phyloP scores from a whole-genome alignment of 37 sponge, comb jelly and placozoan species.

The Geodia barretti region DNA sequence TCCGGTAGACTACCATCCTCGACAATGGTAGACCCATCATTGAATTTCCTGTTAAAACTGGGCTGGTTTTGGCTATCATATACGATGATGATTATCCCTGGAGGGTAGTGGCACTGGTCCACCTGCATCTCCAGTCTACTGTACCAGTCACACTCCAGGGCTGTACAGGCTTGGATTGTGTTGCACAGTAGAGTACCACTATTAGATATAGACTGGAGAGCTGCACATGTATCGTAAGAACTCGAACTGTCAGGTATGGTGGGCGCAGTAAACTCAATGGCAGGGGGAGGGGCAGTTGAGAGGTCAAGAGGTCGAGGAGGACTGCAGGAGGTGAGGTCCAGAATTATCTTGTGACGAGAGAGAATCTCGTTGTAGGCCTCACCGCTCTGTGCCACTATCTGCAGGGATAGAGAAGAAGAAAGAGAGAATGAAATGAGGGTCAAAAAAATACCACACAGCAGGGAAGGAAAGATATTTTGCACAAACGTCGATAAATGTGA shows the following conservation, averaged over 20 bases:
- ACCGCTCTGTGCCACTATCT: too few species aligned
- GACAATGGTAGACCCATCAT: not conserved
- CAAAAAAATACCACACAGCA: too few species aligned
- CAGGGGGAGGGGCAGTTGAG: not conserved
- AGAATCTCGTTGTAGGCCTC: too few species aligned
- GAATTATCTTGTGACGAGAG: not conserved
- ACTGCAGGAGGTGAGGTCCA: not conserved
- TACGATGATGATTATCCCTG: not conserved
- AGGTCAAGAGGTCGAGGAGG: not conserved
- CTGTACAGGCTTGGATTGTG: not conserved
- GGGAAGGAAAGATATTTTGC: too few species aligned
- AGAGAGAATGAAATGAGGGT: too few species aligned
- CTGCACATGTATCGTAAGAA: not conserved
- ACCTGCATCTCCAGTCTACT: not conserved
- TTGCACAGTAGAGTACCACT: not conserved
- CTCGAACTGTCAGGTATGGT: not conserved
- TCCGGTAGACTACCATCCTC: not conserved
- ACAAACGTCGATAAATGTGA: too few species aligned
- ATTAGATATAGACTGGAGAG: not conserved
- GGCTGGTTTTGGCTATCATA: not conserved
- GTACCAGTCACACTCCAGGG: not conserved
- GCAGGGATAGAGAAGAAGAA: too few species aligned
- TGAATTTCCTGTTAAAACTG: not conserved
- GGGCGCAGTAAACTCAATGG: not conserved
- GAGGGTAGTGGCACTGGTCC: not conserved